Evolutionary conservation across 2,113 vertebrate species (phyloP), one percentile per base, ranked within the genome.

Genomic region (Elephas maximus): DNA sequence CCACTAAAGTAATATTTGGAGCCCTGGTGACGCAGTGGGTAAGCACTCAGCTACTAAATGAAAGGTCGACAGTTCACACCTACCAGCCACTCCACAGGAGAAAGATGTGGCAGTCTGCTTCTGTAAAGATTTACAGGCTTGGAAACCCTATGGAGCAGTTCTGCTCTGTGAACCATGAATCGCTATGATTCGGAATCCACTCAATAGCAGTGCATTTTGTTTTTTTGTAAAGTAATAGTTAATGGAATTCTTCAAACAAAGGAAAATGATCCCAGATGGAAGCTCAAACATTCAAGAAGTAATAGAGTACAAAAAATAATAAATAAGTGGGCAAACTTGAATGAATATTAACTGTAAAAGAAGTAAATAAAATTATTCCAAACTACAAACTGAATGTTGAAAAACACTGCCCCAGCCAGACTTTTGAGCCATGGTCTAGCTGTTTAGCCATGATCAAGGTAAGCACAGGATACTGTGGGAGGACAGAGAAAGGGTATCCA

Each of bases 241-340:
- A 51, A 21, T 53, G 53, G 79, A 77, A 5, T 90, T 89, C 71
- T 83, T 76, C 57, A 67, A 71, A 51, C 48, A 96, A 67, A 94
- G 23, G 17, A 62, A 94, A 89, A 85, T 62, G 62, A 78, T 76
- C 41, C 63, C 60, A 65, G 65, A 76, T 23, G n/a, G 28, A 74
- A 79, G 37, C 7, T 83, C 69, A 79, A 20, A 51, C 26, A 23
- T 60, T 69, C 20, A 84, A 67, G 48, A 93, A 83, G 5, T 79
- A 93, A 95, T 33, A 84, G 15, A 86, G 26, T 8, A 45, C 20
- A 37, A 74, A n/a, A 86, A 94, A 62, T 14, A 80, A 71, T 37
- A 78, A 80, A 71, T 37, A 78, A 1, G 23, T 37, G 48, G 14
- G 9, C 30, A 93, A 90, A 85, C 24, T 37, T 53, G n/a, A 73